A percentile compares a stretch with the other conserved stretches of the same genome.
Evolutionary conservation across 2,888 invertebrate genomes (phyloP).

Genomic region (Schizotus pectinicornis): DNA sequence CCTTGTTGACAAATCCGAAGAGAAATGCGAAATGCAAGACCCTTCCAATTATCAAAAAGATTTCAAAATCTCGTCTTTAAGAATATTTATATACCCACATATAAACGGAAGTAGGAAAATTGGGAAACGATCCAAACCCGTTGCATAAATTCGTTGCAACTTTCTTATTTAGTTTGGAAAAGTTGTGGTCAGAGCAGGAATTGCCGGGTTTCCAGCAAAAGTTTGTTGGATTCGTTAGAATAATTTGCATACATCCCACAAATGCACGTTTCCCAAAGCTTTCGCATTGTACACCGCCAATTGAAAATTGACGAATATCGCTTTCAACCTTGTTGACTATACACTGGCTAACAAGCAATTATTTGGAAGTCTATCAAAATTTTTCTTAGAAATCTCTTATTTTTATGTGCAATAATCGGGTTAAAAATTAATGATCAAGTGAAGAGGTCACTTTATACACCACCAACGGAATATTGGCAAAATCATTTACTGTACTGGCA

Average conservation of each 20-base stretch:
- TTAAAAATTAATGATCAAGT: too few species aligned
- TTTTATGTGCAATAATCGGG: too few species aligned
- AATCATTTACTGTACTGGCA: too few species aligned
- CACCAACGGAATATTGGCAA: neutral
- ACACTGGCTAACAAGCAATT: too few species aligned
- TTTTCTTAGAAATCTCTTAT: too few species aligned
- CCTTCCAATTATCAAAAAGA: too few species aligned
- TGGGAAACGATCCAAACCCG: constrained; percentile 6
- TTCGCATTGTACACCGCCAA: constrained; percentile 5
- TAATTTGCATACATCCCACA: constrained; percentile 20
- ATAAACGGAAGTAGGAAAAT: constrained; percentile 19
- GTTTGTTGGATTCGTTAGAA: constrained; percentile 11
- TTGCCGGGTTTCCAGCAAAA: constrained; percentile 8
- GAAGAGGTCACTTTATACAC: constrained; percentile 2
- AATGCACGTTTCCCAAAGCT: constrained; percentile 1
- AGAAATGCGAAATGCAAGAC: too few species aligned
- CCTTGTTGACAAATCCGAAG: constrained; percentile 10
- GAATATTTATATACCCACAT: too few species aligned
- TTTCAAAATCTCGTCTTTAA: too few species aligned
- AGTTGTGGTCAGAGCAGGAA: constrained; percentile 19
- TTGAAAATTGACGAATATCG: neutral
- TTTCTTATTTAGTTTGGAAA: constrained; percentile 24
- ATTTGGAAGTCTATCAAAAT: too few species aligned
- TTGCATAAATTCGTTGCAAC: constrained; percentile 20
- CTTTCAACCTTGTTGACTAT: too few species aligned